A percentile compares a stretch with the other conserved stretches of the same genome.
Conservation (phyloP, 2,113 vertebrate species). For the Capricornis sumatraensis region DNA sequence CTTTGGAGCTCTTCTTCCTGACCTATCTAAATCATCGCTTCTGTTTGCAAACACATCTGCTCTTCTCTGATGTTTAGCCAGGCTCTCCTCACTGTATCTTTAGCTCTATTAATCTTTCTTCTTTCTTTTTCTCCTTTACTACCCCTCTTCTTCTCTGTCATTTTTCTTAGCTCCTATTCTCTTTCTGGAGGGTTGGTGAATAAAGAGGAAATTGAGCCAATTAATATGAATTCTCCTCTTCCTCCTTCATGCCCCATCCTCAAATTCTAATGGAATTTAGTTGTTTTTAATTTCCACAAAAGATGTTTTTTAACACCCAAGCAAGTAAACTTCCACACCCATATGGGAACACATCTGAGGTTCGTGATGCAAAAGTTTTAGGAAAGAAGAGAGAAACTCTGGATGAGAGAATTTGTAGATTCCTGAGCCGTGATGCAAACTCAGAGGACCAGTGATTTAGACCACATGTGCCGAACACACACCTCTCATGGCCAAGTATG, state of each 20-base stretch:
- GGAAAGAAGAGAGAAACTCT: constrained; percentile 31
- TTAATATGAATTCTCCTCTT: neutral
- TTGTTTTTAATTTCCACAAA: neutral
- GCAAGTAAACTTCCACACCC: constrained; percentile 31
- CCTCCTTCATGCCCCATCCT: neutral
- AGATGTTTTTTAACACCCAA: constrained; percentile 43
- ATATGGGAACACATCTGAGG: constrained; percentile 40
- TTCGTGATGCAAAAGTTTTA: neutral
- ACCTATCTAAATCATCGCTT: neutral
- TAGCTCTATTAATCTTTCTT: constrained; percentile 48
- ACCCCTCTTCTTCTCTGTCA: constrained; percentile 11
- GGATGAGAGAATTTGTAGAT: constrained; percentile 47
- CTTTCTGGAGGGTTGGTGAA: neutral
- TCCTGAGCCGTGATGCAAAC: constrained; percentile 26
- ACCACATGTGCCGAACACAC: neutral
- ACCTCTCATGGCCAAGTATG: neutral
- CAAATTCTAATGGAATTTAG: neutral
- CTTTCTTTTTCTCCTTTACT: neutral
- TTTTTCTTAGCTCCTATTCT: constrained; percentile 7
- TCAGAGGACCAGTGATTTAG: neutral
- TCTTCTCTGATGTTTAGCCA: constrained; percentile 44
- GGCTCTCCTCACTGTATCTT: constrained; percentile 40
- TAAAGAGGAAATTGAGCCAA: constrained; percentile 1
- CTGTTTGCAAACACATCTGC: constrained; percentile 45
- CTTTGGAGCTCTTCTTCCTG: constrained; percentile 3